Percentiles rank a stretch among this genome's conserved stretches.
phyloP scores from a whole-genome alignment of 2,888 invertebrate species.

The Clepsis dumicolana region DNA sequence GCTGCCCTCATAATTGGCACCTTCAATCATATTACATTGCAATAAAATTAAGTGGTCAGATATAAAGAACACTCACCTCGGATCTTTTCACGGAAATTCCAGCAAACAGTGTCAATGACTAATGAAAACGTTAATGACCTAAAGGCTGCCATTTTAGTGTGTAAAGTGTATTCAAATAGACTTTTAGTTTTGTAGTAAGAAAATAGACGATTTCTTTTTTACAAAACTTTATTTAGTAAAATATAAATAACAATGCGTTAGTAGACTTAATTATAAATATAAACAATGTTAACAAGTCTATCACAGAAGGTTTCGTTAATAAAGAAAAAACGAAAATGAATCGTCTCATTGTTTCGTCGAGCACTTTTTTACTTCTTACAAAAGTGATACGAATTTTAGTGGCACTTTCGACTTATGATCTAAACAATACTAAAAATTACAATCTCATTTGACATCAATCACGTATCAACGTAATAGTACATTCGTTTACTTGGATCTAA shows the following conservation, averaged over 20 bases:
- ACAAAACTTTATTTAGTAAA: conserved; percentile 34
- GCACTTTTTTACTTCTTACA: conserved; percentile 50
- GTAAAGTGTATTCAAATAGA: no score
- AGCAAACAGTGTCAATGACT: no score
- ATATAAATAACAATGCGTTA: conserved; percentile 52
- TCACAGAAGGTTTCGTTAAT: conserved; percentile 68
- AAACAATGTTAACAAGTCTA: conserved; percentile 57
- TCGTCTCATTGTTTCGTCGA: conserved; percentile 45
- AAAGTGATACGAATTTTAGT: conserved; percentile 54
- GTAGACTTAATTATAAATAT: conserved; percentile 46
- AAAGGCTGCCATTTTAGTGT: no score
- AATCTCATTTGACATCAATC: no score
- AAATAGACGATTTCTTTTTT: conserved; percentile 8
- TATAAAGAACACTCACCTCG: no score
- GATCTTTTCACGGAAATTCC: no score
- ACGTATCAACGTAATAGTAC: conserved; percentile 79
- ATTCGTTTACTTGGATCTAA: conserved; percentile 82
- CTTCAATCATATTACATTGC: no score
- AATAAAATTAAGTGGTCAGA: no score
- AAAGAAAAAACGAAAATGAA: conserved; percentile 22
- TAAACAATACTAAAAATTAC: no score
- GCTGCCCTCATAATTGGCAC: no score
- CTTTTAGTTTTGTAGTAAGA: not conserved
- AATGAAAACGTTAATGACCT: no score
- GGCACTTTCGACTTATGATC: conserved; percentile 67